Evolutionary conservation across 2,113 vertebrate genomes (phyloP).

Genomic region (Nannobrachium achirus): DNA sequence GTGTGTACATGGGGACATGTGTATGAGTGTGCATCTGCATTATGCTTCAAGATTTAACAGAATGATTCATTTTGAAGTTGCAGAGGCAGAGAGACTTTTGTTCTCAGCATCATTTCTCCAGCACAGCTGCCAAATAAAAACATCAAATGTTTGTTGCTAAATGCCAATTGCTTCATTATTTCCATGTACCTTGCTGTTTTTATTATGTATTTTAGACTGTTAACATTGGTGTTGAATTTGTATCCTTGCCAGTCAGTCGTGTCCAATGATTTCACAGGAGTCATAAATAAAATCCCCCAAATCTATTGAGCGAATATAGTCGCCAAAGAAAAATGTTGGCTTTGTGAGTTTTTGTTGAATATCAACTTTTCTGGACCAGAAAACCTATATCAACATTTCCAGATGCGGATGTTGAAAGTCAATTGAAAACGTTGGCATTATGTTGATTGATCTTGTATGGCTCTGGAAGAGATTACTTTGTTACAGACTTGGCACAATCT

Average conservation of each 20-base stretch:
- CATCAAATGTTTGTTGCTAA: constrained; percentile 32
- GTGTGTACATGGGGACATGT: constrained; percentile 8
- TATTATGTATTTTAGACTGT: constrained; percentile 19
- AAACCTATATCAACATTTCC: too few relatives aligned
- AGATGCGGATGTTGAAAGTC: too few relatives aligned
- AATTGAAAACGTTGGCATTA: too few relatives aligned
- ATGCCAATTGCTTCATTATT: background rate
- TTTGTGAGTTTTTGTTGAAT: too few relatives aligned
- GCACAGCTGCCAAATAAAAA: constrained; percentile 21
- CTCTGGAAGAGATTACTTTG: too few relatives aligned
- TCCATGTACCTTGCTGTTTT: constrained; percentile 4
- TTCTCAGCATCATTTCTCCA: background rate
- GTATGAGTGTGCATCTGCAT: constrained; percentile 27
- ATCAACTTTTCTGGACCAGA: too few relatives aligned
- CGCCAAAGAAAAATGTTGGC: too few relatives aligned
- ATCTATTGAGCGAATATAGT: too few relatives aligned
- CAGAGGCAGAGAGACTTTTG: constrained; percentile 4
- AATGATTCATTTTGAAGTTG: constrained; percentile 39
- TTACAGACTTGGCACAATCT: too few relatives aligned
- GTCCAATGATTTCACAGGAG: background rate
- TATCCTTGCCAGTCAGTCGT: constrained; percentile 8
- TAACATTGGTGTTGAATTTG: constrained; percentile 6
- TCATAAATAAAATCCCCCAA: too few relatives aligned
- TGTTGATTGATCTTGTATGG: too few relatives aligned
- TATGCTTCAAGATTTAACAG: constrained; percentile 33